Evolutionary conservation across 2,797 vertebrate species (phyloP).

Genomic region (Macroramphosus scolopax): DNA sequence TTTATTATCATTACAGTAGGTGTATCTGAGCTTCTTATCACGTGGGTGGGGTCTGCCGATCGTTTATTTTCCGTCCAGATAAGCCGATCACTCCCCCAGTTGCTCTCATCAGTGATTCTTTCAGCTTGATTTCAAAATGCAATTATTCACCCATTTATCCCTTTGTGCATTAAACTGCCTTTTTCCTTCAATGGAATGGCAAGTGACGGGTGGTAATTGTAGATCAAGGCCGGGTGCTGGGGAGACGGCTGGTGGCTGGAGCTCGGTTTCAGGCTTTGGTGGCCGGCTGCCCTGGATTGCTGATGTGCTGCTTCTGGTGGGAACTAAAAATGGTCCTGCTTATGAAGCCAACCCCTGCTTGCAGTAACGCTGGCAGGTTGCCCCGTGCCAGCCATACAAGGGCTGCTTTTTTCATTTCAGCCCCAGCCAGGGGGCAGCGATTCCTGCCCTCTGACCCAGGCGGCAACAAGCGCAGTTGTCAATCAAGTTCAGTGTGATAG

Average conservation of each 20-base stretch:
- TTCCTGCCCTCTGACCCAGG: slow-evolving; percentile 54
- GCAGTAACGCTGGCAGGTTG: slow-evolving; percentile 16
- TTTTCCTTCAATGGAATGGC: slow-evolving; percentile 55
- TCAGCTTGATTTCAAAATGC: slow-evolving; percentile 65
- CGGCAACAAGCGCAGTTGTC: no score
- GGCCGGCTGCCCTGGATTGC: slow-evolving; percentile 20
- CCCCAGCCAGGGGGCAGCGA: no score
- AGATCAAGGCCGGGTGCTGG: slow-evolving; percentile 62
- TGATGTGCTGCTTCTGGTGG: slow-evolving; percentile 33
- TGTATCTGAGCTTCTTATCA: no score
- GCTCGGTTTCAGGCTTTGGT: slow-evolving; percentile 30
- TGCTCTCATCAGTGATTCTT: slow-evolving; percentile 35
- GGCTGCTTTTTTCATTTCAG: slow-evolving; percentile 47
- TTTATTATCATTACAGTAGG: slow-evolving; percentile 12
- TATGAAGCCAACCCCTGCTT: slow-evolving; percentile 36
- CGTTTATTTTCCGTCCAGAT: slow-evolving; percentile 26
- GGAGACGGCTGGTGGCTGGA: slow-evolving; percentile 8
- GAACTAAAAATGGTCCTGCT: slow-evolving; percentile 35
- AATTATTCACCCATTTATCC: slow-evolving; percentile 68
- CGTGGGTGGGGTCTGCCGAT: slow-evolving; percentile 6
- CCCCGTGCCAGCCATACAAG: slow-evolving; percentile 35
- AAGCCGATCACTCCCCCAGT: slow-evolving; percentile 16
- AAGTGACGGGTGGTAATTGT: slow-evolving; percentile 66
- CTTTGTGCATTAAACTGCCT: slow-evolving; percentile 54
- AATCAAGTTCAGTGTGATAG: no score